Evolutionary conservation across 1,140 invertebrate species (phyloP), one percentile per base, ranked within the genome.

Genomic region (Listronotus oregonensis): DNA sequence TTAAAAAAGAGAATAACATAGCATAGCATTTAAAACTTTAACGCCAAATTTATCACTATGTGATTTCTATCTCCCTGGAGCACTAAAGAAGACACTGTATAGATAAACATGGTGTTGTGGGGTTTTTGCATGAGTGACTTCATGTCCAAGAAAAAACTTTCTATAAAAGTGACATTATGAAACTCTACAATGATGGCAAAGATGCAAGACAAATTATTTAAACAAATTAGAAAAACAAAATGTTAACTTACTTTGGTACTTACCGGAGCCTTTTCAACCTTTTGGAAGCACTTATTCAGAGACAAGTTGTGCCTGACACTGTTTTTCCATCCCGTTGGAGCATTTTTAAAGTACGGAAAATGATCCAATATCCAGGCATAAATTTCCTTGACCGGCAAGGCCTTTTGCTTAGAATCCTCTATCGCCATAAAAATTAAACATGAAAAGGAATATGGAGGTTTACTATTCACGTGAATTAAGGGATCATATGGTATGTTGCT

Each of bases 341-440:
- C 95, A 72, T 93, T 94, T 75, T 93, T 91, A 81, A 97, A 98
- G 80, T 97, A 98, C 0, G 96, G 96, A 82, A 97, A 98, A 79
- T 97, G 95, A 69, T 94, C 89, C 69, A 96, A 83, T 66, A 98
- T 98, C 96, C 96, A 98, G n/a, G 94, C 89, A 77, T 98, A 98
- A 70, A 98, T 97, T 78, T 98, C 96, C 76, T 96, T 96, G 0
- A 98, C 95, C 1, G 95, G 94, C 57, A 97, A 77, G 6, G 94
- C 93, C 77, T 96, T 92, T 44, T 88, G 86, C 5, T 89, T 86
- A 0, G 93, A 95, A 68, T 94, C 92, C 79, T 98, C 95, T 68
- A 97, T 96, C 15, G 95, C 95, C 95, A 98, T 97, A 81, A 97
- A 97, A 73, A 98, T 98, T 37, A 98, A 86, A 79, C 94, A 96